Base-by-base conservation (phyloP, 1,140 invertebrate species). In the Drosophila burlai region DNA sequence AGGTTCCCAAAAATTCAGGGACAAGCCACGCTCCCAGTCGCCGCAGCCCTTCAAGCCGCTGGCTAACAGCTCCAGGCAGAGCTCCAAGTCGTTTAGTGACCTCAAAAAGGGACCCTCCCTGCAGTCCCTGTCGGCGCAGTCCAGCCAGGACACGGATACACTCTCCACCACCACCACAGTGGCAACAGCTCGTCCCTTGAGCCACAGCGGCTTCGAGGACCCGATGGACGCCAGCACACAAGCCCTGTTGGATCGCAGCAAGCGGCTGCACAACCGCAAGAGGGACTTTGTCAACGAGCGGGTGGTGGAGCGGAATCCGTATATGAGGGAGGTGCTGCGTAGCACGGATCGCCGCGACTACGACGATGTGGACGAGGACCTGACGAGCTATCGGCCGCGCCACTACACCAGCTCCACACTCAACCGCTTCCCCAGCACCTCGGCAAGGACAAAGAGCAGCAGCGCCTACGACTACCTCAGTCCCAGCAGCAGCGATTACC, bases 261-360 rank as follows among this genome's bases (percentile, higher is more conserved):
- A 93, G 64, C 75, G 77, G 9, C 34, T 93, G 42, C 92, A 93
- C 47, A 84, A 91, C 58, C 80, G 79, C 6, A 93, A 93, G 36
- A 59, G 92, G 10, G 92, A 93, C 7, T 93, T 93, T 68, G 86
- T 93, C 13, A 91, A 93, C 47, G 91, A 93, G 15, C 80, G 86
- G 4, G 86, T 84, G 3, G 90, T 83, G n/a, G 91, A 91, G 34
- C 78, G 85, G 0, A 93, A 93, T 92, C 92, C 92, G 18, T 93
- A 93, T 50, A 87, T 93, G 76, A 72, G 82, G 21, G 86, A 92
- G 24, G 83, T 93, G 10, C 73, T 92, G 3, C 73, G 84, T 2
- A 80, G 72, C 40, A 68, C 76, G 5, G 91, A 92, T 26, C 67
- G 85, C 5, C 58, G 64, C 3, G 82, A 78, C 4, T 74, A 73